Evolutionary conservation across 2,888 invertebrate species (phyloP).

Genomic region (Germaria angustata): DNA sequence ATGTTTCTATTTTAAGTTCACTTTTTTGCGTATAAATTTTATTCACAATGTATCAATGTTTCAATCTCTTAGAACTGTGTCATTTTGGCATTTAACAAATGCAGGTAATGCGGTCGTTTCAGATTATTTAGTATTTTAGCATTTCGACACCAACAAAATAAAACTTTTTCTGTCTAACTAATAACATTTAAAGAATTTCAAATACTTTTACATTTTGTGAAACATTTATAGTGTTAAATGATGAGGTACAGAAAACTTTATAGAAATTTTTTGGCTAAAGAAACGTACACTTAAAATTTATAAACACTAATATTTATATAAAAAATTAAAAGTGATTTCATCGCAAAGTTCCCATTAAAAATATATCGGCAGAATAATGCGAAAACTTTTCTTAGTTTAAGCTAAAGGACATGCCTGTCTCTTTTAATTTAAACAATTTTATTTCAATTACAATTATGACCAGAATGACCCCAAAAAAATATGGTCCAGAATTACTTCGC

Average conservation of each 20-base stretch:
- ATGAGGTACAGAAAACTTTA: conserved; percentile 3
- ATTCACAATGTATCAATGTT: neutral
- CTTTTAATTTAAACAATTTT: no score
- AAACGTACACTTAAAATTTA: neutral
- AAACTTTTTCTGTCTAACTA: neutral
- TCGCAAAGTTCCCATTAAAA: no score
- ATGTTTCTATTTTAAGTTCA: no score
- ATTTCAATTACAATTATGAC: no score
- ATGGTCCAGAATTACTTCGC: no score
- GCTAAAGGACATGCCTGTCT: no score
- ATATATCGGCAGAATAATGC: no score
- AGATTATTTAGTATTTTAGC: conserved; percentile 34
- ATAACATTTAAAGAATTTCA: conserved; percentile 28
- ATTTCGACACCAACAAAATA: conserved; percentile 33
- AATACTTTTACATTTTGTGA: conserved; percentile 3
- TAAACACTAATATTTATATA: no score
- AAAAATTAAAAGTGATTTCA: no score
- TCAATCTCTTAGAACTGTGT: conserved; percentile 10
- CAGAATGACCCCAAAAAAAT: no score
- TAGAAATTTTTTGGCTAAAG: neutral
- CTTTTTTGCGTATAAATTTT: no score
- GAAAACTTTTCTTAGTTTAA: no score
- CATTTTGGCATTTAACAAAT: conserved; percentile 40
- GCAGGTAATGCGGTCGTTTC: conserved; percentile 49
- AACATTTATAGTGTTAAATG: conserved; percentile 26